A percentile compares a stretch with the other conserved stretches of the same genome.
Evolutionary conservation across 2,113 vertebrate species (phyloP).

Genomic region (Sinocyclocheilus anophthalmus): DNA sequence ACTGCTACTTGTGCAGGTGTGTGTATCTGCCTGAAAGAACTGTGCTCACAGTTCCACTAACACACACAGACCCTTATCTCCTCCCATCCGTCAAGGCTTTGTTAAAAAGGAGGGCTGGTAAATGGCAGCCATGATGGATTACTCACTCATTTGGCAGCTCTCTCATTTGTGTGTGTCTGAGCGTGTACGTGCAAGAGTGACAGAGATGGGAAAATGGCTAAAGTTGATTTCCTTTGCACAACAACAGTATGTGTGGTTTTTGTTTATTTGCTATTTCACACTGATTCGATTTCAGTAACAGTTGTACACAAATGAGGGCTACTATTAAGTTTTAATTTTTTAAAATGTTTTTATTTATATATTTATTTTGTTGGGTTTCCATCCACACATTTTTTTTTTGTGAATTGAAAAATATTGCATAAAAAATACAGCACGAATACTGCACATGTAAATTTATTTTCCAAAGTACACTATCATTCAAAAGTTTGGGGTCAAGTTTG

Average conservation of each 20-base stretch:
- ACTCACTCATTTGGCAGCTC: conserved; percentile 74
- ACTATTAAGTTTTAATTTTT: neutral
- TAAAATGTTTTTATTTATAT: neutral
- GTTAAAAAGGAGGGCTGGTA: conserved; percentile 68
- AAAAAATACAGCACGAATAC: neutral
- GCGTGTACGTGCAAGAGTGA: conserved; percentile 48
- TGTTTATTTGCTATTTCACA: conserved; percentile 32
- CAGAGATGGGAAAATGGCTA: conserved; percentile 43
- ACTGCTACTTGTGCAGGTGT: conserved; percentile 11
- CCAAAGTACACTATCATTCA: neutral
- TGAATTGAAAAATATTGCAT: too few relatives aligned
- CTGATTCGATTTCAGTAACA: neutral
- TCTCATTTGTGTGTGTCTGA: conserved; percentile 66
- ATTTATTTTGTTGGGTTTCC: neutral
- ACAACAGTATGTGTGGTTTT: neutral
- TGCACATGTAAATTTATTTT: neutral
- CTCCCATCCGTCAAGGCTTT: conserved; percentile 70
- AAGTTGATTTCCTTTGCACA: conserved; percentile 20
- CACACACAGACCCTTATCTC: conserved; percentile 71
- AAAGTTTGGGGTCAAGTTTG: neutral
- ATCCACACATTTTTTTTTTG: neutral
- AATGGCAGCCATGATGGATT: conserved; percentile 78
- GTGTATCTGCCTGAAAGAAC: conserved; percentile 12
- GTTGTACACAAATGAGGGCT: neutral
- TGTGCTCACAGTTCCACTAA: conserved; percentile 55